Conservation (phyloP, 2,797 vertebrate genomes). For the Mastacembelus armatus region DNA sequence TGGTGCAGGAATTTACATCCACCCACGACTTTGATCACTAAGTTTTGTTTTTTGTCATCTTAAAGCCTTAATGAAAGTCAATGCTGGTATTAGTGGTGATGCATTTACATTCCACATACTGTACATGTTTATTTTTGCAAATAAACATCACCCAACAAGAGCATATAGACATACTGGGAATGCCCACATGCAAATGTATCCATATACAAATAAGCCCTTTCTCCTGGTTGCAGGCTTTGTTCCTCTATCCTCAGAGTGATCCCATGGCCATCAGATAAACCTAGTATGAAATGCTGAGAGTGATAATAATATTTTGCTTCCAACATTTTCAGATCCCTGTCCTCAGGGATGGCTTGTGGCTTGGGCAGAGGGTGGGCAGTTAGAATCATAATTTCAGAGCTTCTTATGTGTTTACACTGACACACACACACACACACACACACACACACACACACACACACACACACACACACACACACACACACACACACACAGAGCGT, state of each 20-base stretch:
- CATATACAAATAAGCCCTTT: conserved; percentile 3
- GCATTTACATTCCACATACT: too few relatives aligned
- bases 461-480: neutral
- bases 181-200: neutral
- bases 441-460: too few relatives aligned
- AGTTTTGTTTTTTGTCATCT: neutral
- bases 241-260: conserved; percentile 46
- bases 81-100: neutral
- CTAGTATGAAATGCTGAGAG: conserved; percentile 49
- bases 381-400: conserved; percentile 37
- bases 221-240: conserved; percentile 29
- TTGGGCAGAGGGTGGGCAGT: conserved; percentile 17
- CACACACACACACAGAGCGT: neutral
- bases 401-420: too few relatives aligned
- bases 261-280: conserved; percentile 68
- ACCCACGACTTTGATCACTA: neutral
- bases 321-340: conserved; percentile 53
- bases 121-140: too few relatives aligned
- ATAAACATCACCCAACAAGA: neutral
- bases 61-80: conserved; percentile 25
- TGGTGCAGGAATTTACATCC: neutral
- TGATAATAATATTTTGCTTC: conserved; percentile 62
- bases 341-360: conserved; percentile 53
- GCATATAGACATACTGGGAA: neutral
- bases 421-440: too few relatives aligned